Conservation (phyloP, 2,888 invertebrate species). For the Miltochrista miniata region DNA sequence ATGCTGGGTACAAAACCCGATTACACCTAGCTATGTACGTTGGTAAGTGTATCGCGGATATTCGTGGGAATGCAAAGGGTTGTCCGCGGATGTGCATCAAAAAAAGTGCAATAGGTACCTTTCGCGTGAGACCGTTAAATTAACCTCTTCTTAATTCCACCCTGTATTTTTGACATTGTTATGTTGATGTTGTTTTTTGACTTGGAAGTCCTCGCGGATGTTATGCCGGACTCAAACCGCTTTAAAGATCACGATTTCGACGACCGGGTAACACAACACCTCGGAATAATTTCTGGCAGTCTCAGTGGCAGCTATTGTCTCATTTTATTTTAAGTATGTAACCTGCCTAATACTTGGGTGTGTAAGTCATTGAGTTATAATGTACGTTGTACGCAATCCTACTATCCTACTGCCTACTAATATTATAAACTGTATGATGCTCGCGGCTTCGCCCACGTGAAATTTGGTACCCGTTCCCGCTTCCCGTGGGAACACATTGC, state of each 20-base stretch:
- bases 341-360: not conserved
- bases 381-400: not conserved
- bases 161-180: constrained; percentile 37
- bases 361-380: not conserved
- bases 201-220: no score
- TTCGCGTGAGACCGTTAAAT: constrained; percentile 48
- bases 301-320: no score
- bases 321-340: constrained; percentile 3
- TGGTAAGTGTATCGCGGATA: constrained; percentile 46
- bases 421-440: no score
- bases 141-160: constrained; percentile 38
- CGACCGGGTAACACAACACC: no score
- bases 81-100: constrained; percentile 40
- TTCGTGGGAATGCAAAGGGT: constrained; percentile 63
- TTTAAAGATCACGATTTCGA: no score
- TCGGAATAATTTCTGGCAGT: no score
- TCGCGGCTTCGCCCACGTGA: no score
- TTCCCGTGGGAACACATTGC: no score
- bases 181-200: constrained; percentile 29
- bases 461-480: no score
- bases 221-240: no score
- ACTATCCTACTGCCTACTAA: no score
- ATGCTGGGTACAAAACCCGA: constrained; percentile 29
- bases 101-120: constrained; percentile 39
- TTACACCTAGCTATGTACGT: constrained; percentile 21